A percentile compares a stretch with the other conserved stretches of the same genome.
Conservation (phyloP, 2,113 vertebrate genomes). For the Dicentrarchus labrax region DNA sequence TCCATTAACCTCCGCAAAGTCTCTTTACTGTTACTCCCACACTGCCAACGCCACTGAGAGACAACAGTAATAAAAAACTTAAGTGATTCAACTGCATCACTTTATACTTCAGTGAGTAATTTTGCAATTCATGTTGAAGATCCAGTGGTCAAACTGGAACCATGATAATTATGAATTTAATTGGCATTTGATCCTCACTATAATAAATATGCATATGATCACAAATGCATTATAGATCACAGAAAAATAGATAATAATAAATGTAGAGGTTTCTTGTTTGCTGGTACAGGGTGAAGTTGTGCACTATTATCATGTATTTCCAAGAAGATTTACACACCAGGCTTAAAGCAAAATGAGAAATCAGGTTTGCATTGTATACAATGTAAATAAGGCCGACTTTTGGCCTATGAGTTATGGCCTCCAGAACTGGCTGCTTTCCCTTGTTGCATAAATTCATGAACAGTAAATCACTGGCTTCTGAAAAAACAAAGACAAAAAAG, state of each 20-base stretch:
- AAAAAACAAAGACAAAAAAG: slow-evolving; percentile 64
- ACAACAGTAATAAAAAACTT: slow-evolving; percentile 55
- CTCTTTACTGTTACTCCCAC: slow-evolving; percentile 65
- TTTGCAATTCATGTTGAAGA: background rate
- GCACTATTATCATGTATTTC: slow-evolving; percentile 33
- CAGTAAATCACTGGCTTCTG: slow-evolving; percentile 81
- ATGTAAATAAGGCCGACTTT: slow-evolving; percentile 86
- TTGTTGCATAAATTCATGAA: slow-evolving; percentile 85
- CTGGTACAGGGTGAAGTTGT: slow-evolving; percentile 29
- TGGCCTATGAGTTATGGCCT: slow-evolving; percentile 84
- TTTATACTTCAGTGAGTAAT: slow-evolving; percentile 17
- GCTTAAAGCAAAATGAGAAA: slow-evolving; percentile 75
- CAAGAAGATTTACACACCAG: slow-evolving; percentile 70
- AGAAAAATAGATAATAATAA: background rate
- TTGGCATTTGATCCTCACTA: slow-evolving; percentile 4
- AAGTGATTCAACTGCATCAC: slow-evolving; percentile 38
- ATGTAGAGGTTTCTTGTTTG: slow-evolving; percentile 11
- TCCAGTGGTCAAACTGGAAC: slow-evolving; percentile 1
- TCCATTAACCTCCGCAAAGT: slow-evolving; percentile 77
- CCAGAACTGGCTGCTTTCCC: slow-evolving; percentile 72
- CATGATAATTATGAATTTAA: background rate
- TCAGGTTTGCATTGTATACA: slow-evolving; percentile 75
- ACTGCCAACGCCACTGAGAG: slow-evolving; percentile 40
- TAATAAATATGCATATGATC: slow-evolving; percentile 25
- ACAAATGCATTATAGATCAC: background rate